Base-by-base conservation (phyloP, 2,888 invertebrate genomes). In the Heliconius aoede region DNA sequence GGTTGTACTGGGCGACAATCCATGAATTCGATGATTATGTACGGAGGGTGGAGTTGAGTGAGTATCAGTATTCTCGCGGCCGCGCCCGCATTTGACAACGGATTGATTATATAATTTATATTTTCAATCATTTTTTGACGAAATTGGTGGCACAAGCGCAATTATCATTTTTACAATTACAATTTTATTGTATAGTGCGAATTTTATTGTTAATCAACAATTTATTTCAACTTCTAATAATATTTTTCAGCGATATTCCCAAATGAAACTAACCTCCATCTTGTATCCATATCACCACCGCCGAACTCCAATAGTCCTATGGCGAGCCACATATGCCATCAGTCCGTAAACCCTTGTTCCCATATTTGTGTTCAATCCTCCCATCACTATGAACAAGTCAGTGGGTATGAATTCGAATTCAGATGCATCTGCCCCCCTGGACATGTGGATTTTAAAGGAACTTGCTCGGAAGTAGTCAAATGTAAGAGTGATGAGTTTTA, bases 361-460 rank as follows among this genome's bases (percentile, higher is more conserved):
- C 96, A 97, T 86, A 89, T 97, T 15, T 98, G 98, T 84, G 95
- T 97, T 3, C 95, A 96, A 76, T 86, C 80, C 5, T 74, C 87
- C 61, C 86, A 86, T 62, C 69, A 67, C 7, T 81, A 82, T 11
- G 80, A 83, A 30, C 77, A 60, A 32, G 67, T 46, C 3, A 55
- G 80, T 18, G 68, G 75, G 51, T 74, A 73, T 68, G 79, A 76
- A 55, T 77, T 75, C 72, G 79, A 82, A 0, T 91, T 90, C 81
- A 87, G 88, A 8, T 96, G 96, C 78, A 85, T 95, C 0, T 98
- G 98, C 85, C 97, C 98, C 0, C 88, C 95, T 0, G 96, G 97
- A 0, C 90, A 97, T 18, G 82, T 86, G 2, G 90, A 97, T 18
- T 83, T 86, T 1, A 83, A 86, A 0, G 95, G 95, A 30, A 95